Conservation (phyloP, 1,140 invertebrate species). For the Anadara kagoshimensis region DNA sequence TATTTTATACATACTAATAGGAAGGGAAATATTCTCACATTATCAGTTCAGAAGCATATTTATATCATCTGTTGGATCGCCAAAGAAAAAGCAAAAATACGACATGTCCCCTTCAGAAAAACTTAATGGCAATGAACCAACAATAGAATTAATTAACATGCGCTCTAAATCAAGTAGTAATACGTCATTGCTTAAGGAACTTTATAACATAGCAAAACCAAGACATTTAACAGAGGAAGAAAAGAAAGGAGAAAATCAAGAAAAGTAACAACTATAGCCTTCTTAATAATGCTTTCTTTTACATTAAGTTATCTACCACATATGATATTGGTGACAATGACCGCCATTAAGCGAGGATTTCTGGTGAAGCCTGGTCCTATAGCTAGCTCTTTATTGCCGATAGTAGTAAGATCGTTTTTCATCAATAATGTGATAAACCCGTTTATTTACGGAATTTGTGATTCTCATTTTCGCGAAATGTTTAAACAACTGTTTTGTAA, state of each 20-base stretch:
- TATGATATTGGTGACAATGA: slow-evolving; percentile 42
- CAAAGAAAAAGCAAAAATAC: background rate
- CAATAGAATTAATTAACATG: background rate
- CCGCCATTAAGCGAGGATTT: slow-evolving; percentile 49
- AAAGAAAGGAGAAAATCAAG: slow-evolving; percentile 10
- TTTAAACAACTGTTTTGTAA: background rate
- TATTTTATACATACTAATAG: slow-evolving; percentile 53
- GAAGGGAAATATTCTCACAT: slow-evolving; percentile 43
- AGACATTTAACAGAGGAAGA: background rate
- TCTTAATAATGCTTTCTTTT: slow-evolving; percentile 54
- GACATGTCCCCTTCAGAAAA: background rate
- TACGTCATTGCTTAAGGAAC: background rate
- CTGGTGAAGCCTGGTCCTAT: slow-evolving; percentile 23
- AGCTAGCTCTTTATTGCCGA: slow-evolving; percentile 47
- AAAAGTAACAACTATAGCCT: slow-evolving; percentile 53
- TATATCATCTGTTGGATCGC: background rate
- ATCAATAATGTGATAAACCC: slow-evolving; percentile 57
- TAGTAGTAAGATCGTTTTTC: slow-evolving; percentile 56
- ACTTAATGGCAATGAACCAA: background rate
- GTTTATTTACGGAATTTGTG: slow-evolving; percentile 59
- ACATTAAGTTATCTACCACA: slow-evolving; percentile 59
- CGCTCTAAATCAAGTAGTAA: background rate
- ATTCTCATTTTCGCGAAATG: slow-evolving; percentile 44
- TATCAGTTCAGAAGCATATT: slow-evolving; percentile 37
- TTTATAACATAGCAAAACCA: background rate